phyloP scores from a whole-genome alignment of 2,113 vertebrate species.

The Pycnonotus jocosus region DNA sequence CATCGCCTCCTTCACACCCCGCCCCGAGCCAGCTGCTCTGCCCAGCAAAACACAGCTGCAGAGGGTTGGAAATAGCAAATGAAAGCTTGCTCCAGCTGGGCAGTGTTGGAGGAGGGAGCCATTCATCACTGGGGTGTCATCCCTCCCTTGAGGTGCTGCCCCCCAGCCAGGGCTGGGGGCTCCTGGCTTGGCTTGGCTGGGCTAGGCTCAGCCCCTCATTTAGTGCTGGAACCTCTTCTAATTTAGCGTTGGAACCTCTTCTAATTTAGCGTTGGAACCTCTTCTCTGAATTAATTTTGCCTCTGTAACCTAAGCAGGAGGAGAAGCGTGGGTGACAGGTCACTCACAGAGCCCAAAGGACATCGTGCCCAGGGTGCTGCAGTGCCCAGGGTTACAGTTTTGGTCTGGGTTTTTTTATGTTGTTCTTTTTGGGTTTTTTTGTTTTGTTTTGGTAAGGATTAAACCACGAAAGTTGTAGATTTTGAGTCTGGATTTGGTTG shows the following conservation, averaged over 20 bases:
- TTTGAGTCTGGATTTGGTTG: too few relatives aligned
- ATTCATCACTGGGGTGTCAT: slow-evolving; percentile 50
- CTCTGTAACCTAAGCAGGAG: neutral
- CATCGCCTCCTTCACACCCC: slow-evolving; percentile 67
- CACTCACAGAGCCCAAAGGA: neutral
- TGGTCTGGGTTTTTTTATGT: too few relatives aligned
- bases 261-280: neutral
- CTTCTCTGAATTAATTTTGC: neutral
- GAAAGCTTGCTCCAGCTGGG: slow-evolving; percentile 64
- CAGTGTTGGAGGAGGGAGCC: neutral
- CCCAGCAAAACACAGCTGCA: slow-evolving; percentile 65
- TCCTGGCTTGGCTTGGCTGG: fast-evolving
- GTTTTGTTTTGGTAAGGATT: too few relatives aligned
- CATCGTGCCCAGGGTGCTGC: fast-evolving
- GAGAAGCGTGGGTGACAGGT: neutral
- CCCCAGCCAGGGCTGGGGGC: neutral
- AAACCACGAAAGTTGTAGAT: too few relatives aligned
- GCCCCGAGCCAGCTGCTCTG: slow-evolving; percentile 59
- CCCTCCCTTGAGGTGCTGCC: slow-evolving; percentile 13
- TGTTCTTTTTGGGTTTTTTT: too few relatives aligned
- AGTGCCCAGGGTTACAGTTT: neutral
- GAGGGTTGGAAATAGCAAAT: slow-evolving; percentile 69
- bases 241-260: too few relatives aligned
- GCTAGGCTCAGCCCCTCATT: neutral
- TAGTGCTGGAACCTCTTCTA: too few relatives aligned